phyloP scores from a whole-genome alignment of 2,113 vertebrate genomes.

The Scalopus aquaticus region DNA sequence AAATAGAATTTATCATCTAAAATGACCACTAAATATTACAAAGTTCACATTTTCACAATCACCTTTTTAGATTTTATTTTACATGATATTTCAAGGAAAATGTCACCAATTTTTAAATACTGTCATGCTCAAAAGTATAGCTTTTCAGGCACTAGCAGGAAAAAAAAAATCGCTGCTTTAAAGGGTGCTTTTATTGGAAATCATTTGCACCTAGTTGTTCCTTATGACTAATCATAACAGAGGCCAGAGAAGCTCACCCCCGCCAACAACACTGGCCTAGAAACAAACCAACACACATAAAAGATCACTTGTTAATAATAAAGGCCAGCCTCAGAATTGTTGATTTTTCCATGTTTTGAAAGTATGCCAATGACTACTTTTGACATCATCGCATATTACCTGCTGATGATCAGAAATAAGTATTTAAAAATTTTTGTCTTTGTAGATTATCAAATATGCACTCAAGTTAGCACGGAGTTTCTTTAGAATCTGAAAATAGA shows the following conservation, averaged over 20 bases:
- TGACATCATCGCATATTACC: not conserved
- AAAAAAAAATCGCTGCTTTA: conserved; percentile 13
- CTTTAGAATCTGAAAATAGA: conserved; percentile 15
- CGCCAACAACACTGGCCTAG: not conserved
- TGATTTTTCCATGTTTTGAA: conserved; percentile 5
- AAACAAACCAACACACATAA: not conserved
- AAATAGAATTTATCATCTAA: not conserved
- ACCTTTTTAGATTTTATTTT: not conserved
- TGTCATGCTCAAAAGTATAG: not conserved
- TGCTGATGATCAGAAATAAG: not conserved
- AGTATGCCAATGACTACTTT: not conserved
- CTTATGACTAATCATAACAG: not conserved
- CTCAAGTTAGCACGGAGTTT: not conserved
- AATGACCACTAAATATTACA: not conserved
- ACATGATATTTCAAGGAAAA: not conserved
- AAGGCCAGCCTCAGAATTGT: not conserved
- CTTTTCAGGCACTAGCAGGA: not conserved
- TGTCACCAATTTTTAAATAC: conserved; percentile 4
- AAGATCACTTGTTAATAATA: not conserved
- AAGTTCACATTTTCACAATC: not conserved
- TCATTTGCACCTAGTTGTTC: no score
- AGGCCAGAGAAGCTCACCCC: not conserved
- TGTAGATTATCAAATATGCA: not conserved
- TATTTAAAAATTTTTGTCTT: not conserved
- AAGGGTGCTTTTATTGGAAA: not conserved